phyloP scores from a whole-genome alignment of 92 coral and sea anemone species.

The Palythoa grandis region DNA sequence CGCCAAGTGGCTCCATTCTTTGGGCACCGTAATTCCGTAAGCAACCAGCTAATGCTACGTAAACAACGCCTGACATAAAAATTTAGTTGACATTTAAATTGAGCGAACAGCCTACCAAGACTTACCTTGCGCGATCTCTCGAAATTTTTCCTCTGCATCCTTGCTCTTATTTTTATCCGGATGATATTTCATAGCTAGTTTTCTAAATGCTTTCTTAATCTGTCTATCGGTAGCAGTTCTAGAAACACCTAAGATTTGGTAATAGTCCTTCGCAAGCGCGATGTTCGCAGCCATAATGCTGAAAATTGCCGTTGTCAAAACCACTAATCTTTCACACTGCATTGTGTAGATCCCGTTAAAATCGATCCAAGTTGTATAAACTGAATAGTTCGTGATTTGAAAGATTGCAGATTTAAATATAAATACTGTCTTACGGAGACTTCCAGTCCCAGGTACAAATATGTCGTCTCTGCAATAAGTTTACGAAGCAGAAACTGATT shows the following conservation, averaged over 20 bases:
- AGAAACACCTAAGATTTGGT: conserved; percentile 91
- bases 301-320: conserved; percentile 87
- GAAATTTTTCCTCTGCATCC: conserved; percentile 94
- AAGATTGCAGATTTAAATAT: background rate
- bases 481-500: conserved; percentile 45
- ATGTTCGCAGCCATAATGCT: conserved; percentile 83
- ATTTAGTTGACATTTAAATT: background rate
- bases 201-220: conserved; percentile 96
- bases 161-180: conserved; percentile 94
- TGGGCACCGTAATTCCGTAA: background rate
- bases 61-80: conserved; percentile 22
- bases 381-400: conserved; percentile 1
- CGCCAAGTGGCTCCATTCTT: conserved; percentile 10
- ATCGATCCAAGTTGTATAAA: conserved; percentile 1
- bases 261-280: conserved; percentile 94
- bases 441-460: background rate
- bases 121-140: conserved; percentile 97
- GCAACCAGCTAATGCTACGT: conserved; percentile 9
- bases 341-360: conserved; percentile 38
- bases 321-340: conserved; percentile 89
- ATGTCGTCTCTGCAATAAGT: background rate
- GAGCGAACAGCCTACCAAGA: background rate
- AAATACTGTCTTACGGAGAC: background rate
- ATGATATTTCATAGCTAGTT: conserved; percentile 93
- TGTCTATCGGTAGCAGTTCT: conserved; percentile 90